Evolutionary conservation across 2,113 vertebrate genomes (phyloP).

Genomic region (Cyphotilapia sp.): DNA sequence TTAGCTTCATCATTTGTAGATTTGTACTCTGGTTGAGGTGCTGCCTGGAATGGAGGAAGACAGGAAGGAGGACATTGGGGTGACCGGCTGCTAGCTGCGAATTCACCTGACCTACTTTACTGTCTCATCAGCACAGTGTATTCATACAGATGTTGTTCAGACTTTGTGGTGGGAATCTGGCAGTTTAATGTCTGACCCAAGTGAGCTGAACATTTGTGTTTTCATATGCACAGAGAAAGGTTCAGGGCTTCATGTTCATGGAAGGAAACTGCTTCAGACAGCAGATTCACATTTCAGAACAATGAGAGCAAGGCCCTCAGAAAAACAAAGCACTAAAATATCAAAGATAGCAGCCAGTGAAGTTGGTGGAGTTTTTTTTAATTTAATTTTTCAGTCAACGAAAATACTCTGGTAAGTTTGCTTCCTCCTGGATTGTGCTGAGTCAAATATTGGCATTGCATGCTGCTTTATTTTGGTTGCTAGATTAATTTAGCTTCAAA

Average conservation of each 20-base stretch:
- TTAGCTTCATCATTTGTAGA: not conserved
- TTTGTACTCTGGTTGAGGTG: not conserved
- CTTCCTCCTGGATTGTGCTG: not conserved
- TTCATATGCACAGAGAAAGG: not conserved
- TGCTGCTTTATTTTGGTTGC: not conserved
- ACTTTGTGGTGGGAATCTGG: not conserved
- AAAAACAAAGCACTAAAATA: not conserved
- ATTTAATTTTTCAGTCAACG: not conserved
- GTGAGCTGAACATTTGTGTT: not conserved
- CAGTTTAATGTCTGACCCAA: not conserved
- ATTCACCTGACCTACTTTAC: not conserved
- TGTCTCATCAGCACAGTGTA: not conserved
- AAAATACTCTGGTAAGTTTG: not conserved
- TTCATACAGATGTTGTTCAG: not conserved
- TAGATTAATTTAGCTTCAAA: not conserved
- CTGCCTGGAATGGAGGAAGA: not conserved
- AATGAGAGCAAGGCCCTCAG: accelerated
- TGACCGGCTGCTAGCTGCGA: not conserved
- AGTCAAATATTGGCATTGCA: not conserved
- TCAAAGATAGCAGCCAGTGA: accelerated
- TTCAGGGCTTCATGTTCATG: accelerated
- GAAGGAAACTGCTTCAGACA: not conserved
- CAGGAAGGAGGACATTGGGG: not conserved
- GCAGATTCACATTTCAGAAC: not conserved
- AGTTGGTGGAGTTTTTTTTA: not conserved